These are phyloP conservation scores for Amphimallon solstitiale DNA, from an alignment of 2,888 invertebrate species.

Conservation along the genomic window DNA sequence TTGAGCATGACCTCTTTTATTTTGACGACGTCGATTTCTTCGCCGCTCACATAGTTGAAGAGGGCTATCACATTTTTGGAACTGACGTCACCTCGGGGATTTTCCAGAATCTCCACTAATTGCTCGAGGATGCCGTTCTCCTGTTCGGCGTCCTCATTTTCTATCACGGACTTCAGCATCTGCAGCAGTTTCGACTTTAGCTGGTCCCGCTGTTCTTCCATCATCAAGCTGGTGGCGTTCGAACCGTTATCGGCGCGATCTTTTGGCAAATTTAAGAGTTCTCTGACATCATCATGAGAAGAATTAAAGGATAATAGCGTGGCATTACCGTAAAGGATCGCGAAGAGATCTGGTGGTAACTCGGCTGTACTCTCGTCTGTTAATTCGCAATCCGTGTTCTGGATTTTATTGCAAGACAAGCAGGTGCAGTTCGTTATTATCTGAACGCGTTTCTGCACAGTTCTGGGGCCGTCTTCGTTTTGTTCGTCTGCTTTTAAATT, in stretches of 20 bases:
- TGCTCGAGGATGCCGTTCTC: conserved; percentile 48
- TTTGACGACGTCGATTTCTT: conserved; percentile 55
- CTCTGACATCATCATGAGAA: conserved; percentile 54
- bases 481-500: conserved; percentile 68
- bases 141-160: conserved; percentile 48
- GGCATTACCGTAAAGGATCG: conserved; percentile 49
- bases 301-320: conserved; percentile 49
- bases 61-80: conserved; percentile 58
- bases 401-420: conserved; percentile 68
- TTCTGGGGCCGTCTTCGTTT: conserved; percentile 64
- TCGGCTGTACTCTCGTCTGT: conserved; percentile 64
- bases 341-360: conserved; percentile 58
- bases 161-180: conserved; percentile 48
- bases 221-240: conserved; percentile 41
- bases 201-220: conserved; percentile 49
- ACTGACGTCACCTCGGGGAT: conserved; percentile 51
- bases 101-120: conserved; percentile 55
- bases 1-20: conserved; percentile 55
- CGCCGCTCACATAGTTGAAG: conserved; percentile 58
- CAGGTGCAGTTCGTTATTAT: conserved; percentile 75
- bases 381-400: conserved; percentile 62
- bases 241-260: conserved; percentile 30
- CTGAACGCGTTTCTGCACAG: conserved; percentile 71
- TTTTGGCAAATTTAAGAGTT: conserved; percentile 47
- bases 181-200: conserved; percentile 52